Evolutionary conservation across 2,888 invertebrate species (phyloP).

Genomic region (Zygogramma bicolorata): DNA sequence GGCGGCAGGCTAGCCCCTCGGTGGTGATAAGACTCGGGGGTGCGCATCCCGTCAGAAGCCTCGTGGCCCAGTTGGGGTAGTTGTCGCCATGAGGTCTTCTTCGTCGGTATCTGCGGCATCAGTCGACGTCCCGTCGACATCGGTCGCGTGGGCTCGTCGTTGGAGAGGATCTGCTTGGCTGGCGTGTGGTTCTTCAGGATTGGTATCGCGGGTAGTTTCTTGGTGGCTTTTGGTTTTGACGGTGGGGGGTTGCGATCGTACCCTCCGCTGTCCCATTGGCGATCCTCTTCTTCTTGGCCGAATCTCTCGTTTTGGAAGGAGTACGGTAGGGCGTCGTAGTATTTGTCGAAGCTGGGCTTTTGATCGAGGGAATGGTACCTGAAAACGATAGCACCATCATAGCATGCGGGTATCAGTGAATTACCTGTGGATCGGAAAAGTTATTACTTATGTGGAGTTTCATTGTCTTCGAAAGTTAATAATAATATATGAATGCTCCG

Average conservation of each 20-base stretch:
- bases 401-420: no score
- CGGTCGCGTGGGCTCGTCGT: slow-evolving; percentile 45
- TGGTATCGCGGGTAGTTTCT: slow-evolving; percentile 67
- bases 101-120: slow-evolving; percentile 66
- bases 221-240: slow-evolving; percentile 48
- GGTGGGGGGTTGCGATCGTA: slow-evolving; percentile 56
- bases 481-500: no score
- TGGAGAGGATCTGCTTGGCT: slow-evolving; percentile 64
- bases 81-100: slow-evolving; percentile 49
- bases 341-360: slow-evolving; percentile 73
- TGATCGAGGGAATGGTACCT: slow-evolving; percentile 53
- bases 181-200: slow-evolving; percentile 68
- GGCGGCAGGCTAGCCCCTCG: slow-evolving; percentile 66
- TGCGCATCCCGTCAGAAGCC: slow-evolving; percentile 54
- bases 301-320: slow-evolving; percentile 73
- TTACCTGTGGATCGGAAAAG: no score
- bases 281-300: slow-evolving; percentile 75
- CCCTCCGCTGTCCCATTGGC: slow-evolving; percentile 82
- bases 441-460: no score
- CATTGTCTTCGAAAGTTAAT: no score
- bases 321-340: slow-evolving; percentile 75
- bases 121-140: slow-evolving; percentile 61
- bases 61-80: slow-evolving; percentile 44
- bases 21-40: slow-evolving; percentile 60
- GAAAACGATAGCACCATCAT: no score